Conservation (phyloP, 2,113 vertebrate genomes). For the Carettochelys insculpta region DNA sequence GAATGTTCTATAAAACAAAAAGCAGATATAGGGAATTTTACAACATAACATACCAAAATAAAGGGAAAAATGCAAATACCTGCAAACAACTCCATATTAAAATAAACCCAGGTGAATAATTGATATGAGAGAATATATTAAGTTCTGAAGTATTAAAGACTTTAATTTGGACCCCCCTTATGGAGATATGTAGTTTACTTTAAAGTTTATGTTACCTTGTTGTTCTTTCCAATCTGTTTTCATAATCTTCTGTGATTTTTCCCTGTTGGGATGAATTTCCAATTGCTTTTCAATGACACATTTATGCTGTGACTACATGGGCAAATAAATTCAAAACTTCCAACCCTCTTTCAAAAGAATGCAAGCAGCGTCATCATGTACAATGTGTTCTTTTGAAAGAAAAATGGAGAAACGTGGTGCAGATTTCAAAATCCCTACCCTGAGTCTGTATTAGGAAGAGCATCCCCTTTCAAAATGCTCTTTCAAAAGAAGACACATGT, state of each 20-base stretch:
- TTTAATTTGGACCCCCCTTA: slow-evolving; percentile 62
- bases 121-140: slow-evolving; percentile 41
- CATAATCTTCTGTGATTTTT: slow-evolving; percentile 20
- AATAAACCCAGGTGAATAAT: slow-evolving; percentile 40
- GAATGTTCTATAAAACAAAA: not conserved
- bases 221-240: slow-evolving; percentile 42
- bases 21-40: not conserved
- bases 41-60: slow-evolving; percentile 43
- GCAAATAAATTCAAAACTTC: no score
- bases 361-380: no score
- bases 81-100: slow-evolving; percentile 40
- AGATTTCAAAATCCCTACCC: no score
- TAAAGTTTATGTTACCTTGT: slow-evolving; percentile 48
- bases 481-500: no score
- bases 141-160: slow-evolving; percentile 61
- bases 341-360: no score
- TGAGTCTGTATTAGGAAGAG: no score
- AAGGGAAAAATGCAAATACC: slow-evolving; percentile 25
- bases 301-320: no score
- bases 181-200: slow-evolving; percentile 52
- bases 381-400: no score
- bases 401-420: no score
- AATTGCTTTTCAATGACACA: not conserved
- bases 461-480: no score
- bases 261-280: slow-evolving; percentile 34